Evolutionary conservation across 2,888 invertebrate genomes (phyloP), one percentile per base, ranked within the genome.

Genomic region (Eurois occulta): DNA sequence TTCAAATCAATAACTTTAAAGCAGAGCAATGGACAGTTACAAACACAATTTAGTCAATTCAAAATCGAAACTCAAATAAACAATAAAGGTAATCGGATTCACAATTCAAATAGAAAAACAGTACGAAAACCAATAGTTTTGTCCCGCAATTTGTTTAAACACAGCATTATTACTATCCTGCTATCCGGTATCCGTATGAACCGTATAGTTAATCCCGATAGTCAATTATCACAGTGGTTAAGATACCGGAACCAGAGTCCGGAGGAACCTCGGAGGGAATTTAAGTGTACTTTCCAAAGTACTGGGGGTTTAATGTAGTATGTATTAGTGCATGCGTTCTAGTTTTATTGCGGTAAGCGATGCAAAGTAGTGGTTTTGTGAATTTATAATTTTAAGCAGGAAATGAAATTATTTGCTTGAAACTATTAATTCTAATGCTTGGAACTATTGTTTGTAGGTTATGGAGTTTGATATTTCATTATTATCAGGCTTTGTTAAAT

Each of bases 171-270:
- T 82, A 77, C 69, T 72, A 76, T 75, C 28, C 75, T 72, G 86
- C 88, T 89, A 89, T 89, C 86, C 85, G 82, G 86, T 75, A 84
- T 70, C 16, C 46, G 11, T 43, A 68, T 73, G 18, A 80, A 32
- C 55, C n/a, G 67, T 75, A 68, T 81, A 80, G 84, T 83, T 89
- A 90, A 91, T 91, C 90, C 89, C 78, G 81, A 76, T 84, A 89
- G 88, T 91, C 92, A 91, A 92, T 91, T 91, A 91, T 72, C 65
- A 85, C 85, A 82, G 81, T 68, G 77, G 78, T 78, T 68, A 48
- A 52, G 28, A 69, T 46, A 72, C 78, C 75, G 88, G 87, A 89
- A 84, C 86, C 16, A 43, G 85, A 82, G 86, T 87, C 87, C 48
- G 62, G 48, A 18, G 35, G 69, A 46, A 32, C 5, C 55, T 66